These are phyloP conservation scores for Gracilinanus agilis DNA, from an alignment of 2,113 vertebrate species.

Conservation along the genomic window DNA sequence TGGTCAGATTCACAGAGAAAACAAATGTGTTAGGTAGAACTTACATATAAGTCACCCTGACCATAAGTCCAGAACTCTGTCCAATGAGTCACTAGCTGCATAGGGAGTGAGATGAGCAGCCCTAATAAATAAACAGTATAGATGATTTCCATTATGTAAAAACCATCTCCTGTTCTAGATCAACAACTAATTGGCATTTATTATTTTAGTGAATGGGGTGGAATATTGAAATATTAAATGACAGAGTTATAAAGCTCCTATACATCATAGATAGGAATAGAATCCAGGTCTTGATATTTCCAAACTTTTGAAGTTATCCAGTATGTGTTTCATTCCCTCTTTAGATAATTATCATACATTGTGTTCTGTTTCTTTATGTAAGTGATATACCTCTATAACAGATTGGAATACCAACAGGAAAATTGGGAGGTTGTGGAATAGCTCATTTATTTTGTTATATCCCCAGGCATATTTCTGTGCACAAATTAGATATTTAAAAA, in stretches of 20 bases:
- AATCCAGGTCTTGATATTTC: neutral
- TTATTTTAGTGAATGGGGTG: neutral
- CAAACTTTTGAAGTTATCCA: neutral
- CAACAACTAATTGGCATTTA: neutral
- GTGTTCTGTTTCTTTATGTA: neutral
- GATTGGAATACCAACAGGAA: neutral
- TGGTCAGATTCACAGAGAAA: neutral
- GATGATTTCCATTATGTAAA: neutral
- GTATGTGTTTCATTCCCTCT: neutral
- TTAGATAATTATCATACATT: neutral
- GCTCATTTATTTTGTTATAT: neutral
- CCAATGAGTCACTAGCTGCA: neutral
- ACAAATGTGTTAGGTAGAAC: neutral
- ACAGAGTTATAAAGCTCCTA: neutral
- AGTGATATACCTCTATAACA: neutral
- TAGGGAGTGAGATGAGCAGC: neutral
- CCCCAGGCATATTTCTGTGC: neutral
- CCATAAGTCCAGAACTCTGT: fast-evolving
- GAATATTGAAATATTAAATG: neutral
- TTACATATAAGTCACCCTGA: neutral
- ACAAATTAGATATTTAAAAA: neutral
- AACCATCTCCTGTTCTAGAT: neutral
- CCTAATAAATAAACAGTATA: neutral
- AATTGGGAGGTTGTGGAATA: neutral
- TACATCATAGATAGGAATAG: neutral